Evolutionary conservation across 2,888 invertebrate genomes (phyloP).

Genomic region (Agrotis segetum): DNA sequence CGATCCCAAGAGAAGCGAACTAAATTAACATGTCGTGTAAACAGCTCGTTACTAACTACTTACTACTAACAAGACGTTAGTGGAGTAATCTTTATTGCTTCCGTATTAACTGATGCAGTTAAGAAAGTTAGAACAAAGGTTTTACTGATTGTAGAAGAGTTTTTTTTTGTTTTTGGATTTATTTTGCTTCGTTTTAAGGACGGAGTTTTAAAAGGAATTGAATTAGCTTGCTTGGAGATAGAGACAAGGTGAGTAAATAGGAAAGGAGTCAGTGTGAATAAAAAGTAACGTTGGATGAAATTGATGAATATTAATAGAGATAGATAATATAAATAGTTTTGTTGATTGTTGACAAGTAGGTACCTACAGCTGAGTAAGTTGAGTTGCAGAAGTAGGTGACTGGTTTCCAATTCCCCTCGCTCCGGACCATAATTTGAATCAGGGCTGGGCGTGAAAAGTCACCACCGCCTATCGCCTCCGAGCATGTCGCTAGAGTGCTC

Average conservation of each 20-base stretch:
- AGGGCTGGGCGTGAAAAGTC: no score
- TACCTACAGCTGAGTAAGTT: no score
- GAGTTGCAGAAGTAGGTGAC: no score
- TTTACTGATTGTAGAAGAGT: constrained; percentile 6
- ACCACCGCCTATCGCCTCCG: no score
- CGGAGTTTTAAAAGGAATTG: constrained; percentile 15
- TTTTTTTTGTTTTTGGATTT: not conserved
- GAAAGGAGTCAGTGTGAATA: not conserved
- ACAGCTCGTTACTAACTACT: constrained; percentile 27
- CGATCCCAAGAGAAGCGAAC: constrained; percentile 46
- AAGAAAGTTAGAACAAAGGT: constrained; percentile 19
- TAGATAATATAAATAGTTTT: no score
- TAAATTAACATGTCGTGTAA: constrained; percentile 54
- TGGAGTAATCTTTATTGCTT: constrained; percentile 38
- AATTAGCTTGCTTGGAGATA: constrained; percentile 6
- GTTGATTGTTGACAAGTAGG: no score
- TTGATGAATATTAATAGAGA: no score
- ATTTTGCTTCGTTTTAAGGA: constrained; percentile 4
- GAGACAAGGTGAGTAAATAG: not conserved
- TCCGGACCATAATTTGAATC: no score
- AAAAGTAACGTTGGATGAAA: not conserved
- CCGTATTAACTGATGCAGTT: constrained; percentile 32
- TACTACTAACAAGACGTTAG: constrained; percentile 26
- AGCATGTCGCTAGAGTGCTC: no score
- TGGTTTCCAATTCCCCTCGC: no score